Evolutionary conservation across 1,140 invertebrate species (phyloP).

Genomic region (Bombus waltoni): DNA sequence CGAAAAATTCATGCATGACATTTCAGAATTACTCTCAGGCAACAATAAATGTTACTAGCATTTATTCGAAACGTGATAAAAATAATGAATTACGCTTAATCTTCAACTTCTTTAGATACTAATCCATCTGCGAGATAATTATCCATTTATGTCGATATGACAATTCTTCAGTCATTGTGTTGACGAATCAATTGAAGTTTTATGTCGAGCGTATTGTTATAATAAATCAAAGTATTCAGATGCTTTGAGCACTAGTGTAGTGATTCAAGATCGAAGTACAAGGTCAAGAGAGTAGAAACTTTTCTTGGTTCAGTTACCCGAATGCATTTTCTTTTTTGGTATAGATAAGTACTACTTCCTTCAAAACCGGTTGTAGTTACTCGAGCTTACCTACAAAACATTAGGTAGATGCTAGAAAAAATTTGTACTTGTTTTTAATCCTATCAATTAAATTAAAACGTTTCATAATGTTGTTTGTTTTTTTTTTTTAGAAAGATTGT

Average conservation of each 20-base stretch:
- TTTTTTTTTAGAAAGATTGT: neutral
- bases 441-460: neutral
- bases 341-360: constrained; percentile 16
- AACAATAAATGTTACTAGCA: too few relatives aligned
- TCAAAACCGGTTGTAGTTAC: constrained; percentile 19
- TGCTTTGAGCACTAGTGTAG: neutral
- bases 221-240: neutral
- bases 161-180: too few relatives aligned
- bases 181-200: too few relatives aligned
- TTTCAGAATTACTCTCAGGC: too few relatives aligned
- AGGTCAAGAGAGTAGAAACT: neutral
- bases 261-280: neutral
- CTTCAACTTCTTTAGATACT: too few relatives aligned
- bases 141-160: too few relatives aligned
- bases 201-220: neutral
- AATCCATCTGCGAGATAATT: too few relatives aligned
- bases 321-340: constrained; percentile 23
- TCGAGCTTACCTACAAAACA: neutral
- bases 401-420: too few relatives aligned
- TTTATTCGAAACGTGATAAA: too few relatives aligned
- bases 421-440: neutral
- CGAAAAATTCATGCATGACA: too few relatives aligned
- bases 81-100: too few relatives aligned
- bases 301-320: constrained; percentile 1
- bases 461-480: neutral